Conservation (phyloP, 2,888 invertebrate genomes). For the Drosophila demipolita region DNA sequence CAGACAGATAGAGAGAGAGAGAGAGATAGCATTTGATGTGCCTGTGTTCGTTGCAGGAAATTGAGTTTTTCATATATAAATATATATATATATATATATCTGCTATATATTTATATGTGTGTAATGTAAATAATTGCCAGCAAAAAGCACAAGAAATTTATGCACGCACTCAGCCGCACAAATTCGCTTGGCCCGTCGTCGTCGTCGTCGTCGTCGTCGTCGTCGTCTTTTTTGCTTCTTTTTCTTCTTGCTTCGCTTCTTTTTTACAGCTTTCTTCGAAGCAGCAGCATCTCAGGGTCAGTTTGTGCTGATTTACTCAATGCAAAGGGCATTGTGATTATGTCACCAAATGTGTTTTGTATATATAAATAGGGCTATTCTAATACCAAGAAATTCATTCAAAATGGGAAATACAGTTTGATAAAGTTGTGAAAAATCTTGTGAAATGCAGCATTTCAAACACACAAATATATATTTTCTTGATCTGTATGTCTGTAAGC, state of each 20-base stretch:
- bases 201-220: constrained; percentile 1
- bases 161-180: constrained; percentile 66
- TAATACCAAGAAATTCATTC: neutral
- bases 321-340: neutral
- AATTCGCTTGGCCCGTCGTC: constrained; percentile 53
- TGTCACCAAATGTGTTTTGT: neutral
- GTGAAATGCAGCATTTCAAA: neutral
- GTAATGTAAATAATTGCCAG: constrained; percentile 67
- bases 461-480: too few species aligned
- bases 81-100: constrained; percentile 11
- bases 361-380: neutral
- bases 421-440: neutral
- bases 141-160: constrained; percentile 60
- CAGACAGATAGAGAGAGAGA: constrained; percentile 4
- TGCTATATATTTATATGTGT: constrained; percentile 6
- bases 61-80: constrained; percentile 79
- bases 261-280: neutral
- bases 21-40: constrained; percentile 64
- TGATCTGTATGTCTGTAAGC: too few species aligned
- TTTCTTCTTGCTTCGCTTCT: constrained; percentile 5
- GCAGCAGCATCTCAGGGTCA: constrained; percentile 62
- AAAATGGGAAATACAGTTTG: neutral
- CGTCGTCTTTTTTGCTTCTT: constrained; percentile 7
- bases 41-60: constrained; percentile 75
- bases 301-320: constrained; percentile 14